A percentile compares a stretch with the other conserved stretches of the same genome.
Evolutionary conservation across 2,797 vertebrate genomes (phyloP).

Genomic region (Meda fulgida): DNA sequence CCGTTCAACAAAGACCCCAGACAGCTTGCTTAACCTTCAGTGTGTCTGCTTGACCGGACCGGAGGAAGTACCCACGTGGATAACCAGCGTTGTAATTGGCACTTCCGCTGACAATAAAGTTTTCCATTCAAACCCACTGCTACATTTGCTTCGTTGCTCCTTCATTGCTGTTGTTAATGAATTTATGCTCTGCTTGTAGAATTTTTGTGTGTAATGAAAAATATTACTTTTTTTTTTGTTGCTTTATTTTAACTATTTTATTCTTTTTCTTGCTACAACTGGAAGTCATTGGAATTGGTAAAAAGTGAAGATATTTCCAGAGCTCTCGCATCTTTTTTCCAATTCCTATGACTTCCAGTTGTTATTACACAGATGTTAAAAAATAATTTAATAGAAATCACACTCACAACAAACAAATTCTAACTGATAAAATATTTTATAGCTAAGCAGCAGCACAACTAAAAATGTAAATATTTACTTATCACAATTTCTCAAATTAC

Average conservation of each 20-base stretch:
- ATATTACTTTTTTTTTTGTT: background rate
- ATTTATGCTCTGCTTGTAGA: background rate
- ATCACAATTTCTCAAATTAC: background rate
- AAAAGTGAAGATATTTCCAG: too few species aligned
- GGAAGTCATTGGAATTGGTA: too few species aligned
- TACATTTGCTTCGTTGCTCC: background rate
- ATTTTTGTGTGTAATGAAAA: background rate
- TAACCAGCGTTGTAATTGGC: slow-evolving; percentile 1
- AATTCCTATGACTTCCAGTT: background rate
- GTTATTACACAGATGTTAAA: background rate
- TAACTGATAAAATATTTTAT: background rate
- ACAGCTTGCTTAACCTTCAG: slow-evolving; percentile 70
- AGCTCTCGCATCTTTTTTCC: background rate
- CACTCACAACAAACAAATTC: too few species aligned
- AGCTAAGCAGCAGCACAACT: background rate
- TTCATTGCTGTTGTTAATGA: background rate
- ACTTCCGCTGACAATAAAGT: slow-evolving; percentile 75
- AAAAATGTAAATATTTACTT: too few species aligned
- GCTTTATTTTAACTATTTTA: background rate
- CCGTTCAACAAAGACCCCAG: background rate
- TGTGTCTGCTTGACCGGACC: slow-evolving; percentile 19
- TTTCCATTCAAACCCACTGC: slow-evolving; percentile 60
- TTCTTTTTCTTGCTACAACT: too few species aligned
- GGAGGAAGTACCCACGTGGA: slow-evolving; percentile 66
- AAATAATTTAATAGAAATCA: background rate